phyloP scores from a whole-genome alignment of 2,888 invertebrate genomes.

The Orthosia gracilis region DNA sequence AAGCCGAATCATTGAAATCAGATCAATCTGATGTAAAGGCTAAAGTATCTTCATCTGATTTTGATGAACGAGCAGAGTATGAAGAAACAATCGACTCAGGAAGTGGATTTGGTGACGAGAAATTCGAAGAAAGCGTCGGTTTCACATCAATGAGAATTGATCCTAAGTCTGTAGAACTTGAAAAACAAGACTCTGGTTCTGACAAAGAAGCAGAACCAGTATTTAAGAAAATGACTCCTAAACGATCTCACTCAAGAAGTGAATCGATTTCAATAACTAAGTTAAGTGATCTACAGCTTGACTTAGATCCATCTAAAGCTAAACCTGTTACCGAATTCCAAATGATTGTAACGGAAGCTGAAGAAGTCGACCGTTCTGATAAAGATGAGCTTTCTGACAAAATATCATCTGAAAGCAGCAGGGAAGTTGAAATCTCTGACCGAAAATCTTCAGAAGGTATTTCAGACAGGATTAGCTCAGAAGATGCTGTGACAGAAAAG shows the following conservation, averaged over 20 bases:
- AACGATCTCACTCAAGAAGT: constrained; percentile 86
- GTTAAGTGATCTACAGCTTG: constrained; percentile 83
- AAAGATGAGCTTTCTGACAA: constrained; percentile 88
- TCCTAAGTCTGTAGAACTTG: constrained; percentile 77
- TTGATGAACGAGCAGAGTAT: constrained; percentile 89
- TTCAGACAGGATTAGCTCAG: constrained; percentile 89
- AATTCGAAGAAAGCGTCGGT: constrained; percentile 88
- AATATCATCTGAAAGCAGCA: constrained; percentile 89
- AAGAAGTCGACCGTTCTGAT: constrained; percentile 86
- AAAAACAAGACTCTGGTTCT: constrained; percentile 84
- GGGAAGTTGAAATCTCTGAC: constrained; percentile 89
- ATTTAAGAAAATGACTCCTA: constrained; percentile 87
- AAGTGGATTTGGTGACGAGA: constrained; percentile 89
- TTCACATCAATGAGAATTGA: constrained; percentile 86
- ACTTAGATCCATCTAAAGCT: constrained; percentile 75
- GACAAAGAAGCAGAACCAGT: constrained; percentile 83
- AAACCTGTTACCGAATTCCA: constrained; percentile 85
- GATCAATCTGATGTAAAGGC: constrained; percentile 89
- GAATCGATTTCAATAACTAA: constrained; percentile 88
- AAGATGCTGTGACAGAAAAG: constrained; percentile 89
- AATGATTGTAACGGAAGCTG: constrained; percentile 88
- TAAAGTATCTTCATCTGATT: constrained; percentile 88
- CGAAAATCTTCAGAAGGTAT: constrained; percentile 89
- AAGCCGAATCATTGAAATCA: constrained; percentile 89
- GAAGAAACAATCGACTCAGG: constrained; percentile 88